Evolutionary conservation across 2,797 vertebrate species (phyloP), one percentile per base, ranked within the genome.

Genomic region (Acanthornis magna): DNA sequence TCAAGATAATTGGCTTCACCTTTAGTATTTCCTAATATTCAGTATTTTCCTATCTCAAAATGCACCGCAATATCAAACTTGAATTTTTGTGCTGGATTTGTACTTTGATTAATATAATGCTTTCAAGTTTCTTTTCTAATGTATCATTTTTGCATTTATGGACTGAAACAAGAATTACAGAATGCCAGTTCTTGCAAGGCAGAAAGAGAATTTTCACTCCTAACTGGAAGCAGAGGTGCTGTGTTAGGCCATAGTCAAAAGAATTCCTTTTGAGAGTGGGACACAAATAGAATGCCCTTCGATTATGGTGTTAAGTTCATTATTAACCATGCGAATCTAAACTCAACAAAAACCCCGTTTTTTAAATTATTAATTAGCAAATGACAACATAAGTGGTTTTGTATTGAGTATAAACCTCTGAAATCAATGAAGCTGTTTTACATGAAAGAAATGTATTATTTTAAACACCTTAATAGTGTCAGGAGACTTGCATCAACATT

Each of bases 291-390:
- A 95, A 83, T 78, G 83, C 71, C 95, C 95, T 97, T 97, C 94
- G 88, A 97, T 96, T 95, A 89, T 77, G 95, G 95, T 96, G 95
- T 95, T 96, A 16, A 58, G 34, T 87, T 95, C 81, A 82, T 92
- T 93, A 84, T 92, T 95, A 96, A 63, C 91, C 88, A 89, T 71
- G 72, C 73, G 97, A 98, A 98, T 96, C 96, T 97, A 97, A 98
- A 97, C 96, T 97, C 97, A 89, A 96, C 96, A 97, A 97, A 97
- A 84, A 98, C 96, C 88, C 88, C 55, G 82, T 47, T 97, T 93
- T 98, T 97, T 97, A 63, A 91, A 94, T 97, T 98, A 98, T 98
- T 98, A 98, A 98, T 98, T 97, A 97, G 94, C 97, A 98, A 98
- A 98, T 97, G 97, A 97, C 97, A 98, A 85, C 57, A 40, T 96